phyloP scores from a whole-genome alignment of 1,140 invertebrate genomes.

The Panulirus ornatus region DNA sequence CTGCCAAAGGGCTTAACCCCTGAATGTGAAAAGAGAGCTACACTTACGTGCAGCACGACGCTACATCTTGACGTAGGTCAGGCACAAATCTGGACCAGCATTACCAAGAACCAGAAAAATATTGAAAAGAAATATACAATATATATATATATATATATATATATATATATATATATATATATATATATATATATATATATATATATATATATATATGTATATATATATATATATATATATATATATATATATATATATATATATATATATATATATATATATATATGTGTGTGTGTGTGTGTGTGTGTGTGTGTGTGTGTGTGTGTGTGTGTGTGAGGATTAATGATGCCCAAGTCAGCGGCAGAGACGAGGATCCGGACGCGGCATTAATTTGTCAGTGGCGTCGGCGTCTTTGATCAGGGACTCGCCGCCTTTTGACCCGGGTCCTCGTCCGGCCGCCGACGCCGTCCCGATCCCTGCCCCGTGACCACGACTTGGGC shows the following conservation, averaged over 20 bases:
- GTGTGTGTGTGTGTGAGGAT: neutral
- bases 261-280: constrained; percentile 2
- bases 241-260: neutral
- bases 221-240: too few species aligned
- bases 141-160: too few species aligned
- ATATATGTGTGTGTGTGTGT: constrained; percentile 22
- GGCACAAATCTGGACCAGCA: too few species aligned
- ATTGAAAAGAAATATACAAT: too few species aligned
- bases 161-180: too few species aligned
- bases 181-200: too few species aligned
- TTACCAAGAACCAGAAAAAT: too few species aligned
- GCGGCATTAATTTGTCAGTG: constrained; percentile 66
- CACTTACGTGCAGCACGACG: too few species aligned
- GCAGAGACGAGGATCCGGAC: constrained; percentile 7
- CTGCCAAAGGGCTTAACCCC: too few species aligned
- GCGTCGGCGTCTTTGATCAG: constrained; percentile 50
- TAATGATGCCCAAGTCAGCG: constrained; percentile 18
- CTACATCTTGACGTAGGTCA: too few species aligned
- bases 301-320: constrained; percentile 13
- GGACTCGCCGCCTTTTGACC: constrained; percentile 59
- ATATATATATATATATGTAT: too few species aligned
- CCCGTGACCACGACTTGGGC: constrained; percentile 3
- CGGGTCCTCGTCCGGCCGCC: constrained; percentile 48
- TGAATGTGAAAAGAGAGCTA: too few species aligned
- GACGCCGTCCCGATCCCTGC: constrained; percentile 25